Evolutionary conservation across 1,140 invertebrate species (phyloP), one percentile per base, ranked within the genome.

Genomic region (Medauroidea extradentata): DNA sequence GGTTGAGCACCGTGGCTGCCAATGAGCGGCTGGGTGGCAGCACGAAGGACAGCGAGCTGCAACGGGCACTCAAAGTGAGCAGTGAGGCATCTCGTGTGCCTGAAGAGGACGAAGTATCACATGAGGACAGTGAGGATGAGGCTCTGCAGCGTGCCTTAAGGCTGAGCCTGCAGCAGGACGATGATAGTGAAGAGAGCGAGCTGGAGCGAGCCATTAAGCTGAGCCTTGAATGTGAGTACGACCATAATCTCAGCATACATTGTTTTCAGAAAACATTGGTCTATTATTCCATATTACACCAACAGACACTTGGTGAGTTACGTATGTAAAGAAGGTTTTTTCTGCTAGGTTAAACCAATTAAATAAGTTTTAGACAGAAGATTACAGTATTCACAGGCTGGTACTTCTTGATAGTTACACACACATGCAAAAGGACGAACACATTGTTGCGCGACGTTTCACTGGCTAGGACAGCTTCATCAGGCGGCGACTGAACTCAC

Each of bases 191-290:
- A 21, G 63, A 82, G 23, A 73, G 72, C 14, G 59, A 60, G n/a
- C 44, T 60, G 3, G 53, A 60, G 58, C 77, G 73, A 64, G 81
- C 81, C 2, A 67, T 83, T 13, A 73, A 77, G 57, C 69, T 83
- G 63, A 83, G 81, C 66, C 74, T 83, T 38, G 78, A 83, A 61
- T 81, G 79, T 59, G 24, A 59, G 57, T 59, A 13, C 21, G 16
- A 49, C 14, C 16, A 23, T 7, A 50, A 1, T 25, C 29, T 8
- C 27, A 21, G 24, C 29, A 7, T n/a, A 50, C 21, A 23, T 25
- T 16, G 7, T 13, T 23, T 14, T 2, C 48, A 7, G 13, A 24
- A 23, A 23, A 24, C 24, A 8, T 23, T n/a, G n/a, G n/a, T n/a
- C n/a, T n/a, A n/a, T n/a, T n/a, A n/a, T n/a, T n/a, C n/a, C n/a